A percentile compares a stretch with the other conserved stretches of the same genome.
Evolutionary conservation across 2,888 invertebrate species (phyloP).

Genomic region (Romanomermis culicivorax): DNA sequence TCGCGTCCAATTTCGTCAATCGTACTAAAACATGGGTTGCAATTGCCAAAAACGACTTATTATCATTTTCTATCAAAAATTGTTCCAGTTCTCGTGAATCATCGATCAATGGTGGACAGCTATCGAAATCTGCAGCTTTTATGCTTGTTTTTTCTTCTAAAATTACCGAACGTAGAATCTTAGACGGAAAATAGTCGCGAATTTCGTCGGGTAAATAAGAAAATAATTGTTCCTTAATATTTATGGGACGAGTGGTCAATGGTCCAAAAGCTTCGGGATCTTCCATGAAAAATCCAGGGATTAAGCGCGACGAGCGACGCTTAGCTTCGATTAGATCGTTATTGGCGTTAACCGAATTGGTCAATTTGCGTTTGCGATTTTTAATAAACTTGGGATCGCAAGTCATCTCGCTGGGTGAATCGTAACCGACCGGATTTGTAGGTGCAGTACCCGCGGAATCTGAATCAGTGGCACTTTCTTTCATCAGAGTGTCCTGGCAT

Average conservation of each 20-base stretch:
- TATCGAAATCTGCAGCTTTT: too few species aligned
- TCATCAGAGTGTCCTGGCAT: too few species aligned
- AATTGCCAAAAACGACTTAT: neutral
- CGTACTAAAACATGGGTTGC: neutral
- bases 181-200: too few species aligned
- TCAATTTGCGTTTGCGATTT: neutral
- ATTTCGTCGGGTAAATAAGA: conserved; percentile 2
- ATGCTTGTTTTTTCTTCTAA: too few species aligned
- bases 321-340: neutral
- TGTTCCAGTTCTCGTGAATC: neutral
- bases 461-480: neutral
- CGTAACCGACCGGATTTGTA: neutral
- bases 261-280: conserved; percentile 7
- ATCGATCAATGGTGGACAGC: too few species aligned
- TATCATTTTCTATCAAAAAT: neutral
- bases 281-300: conserved; percentile 10
- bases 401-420: neutral
- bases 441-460: neutral
- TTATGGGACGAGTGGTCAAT: neutral
- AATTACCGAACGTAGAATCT: too few species aligned
- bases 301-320: conserved; percentile 10
- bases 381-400: neutral
- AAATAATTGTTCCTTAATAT: neutral
- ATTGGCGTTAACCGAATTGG: too few species aligned
- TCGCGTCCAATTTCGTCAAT: neutral